Conservation (phyloP, 2,888 invertebrate genomes). For the Crossocerus cetratus region DNA sequence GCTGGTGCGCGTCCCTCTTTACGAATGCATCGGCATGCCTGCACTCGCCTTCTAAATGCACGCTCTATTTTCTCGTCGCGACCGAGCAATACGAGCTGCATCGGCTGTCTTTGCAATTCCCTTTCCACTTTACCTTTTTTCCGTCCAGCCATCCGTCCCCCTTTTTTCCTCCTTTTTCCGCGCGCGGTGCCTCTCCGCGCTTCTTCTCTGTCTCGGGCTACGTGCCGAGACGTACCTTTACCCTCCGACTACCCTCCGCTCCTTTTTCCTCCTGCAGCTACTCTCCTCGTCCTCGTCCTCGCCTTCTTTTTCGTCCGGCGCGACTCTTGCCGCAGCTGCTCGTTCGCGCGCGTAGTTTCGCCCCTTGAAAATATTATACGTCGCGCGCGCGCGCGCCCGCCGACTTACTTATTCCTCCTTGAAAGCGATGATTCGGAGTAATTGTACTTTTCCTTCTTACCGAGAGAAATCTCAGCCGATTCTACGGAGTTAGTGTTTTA, state of each 20-base stretch:
- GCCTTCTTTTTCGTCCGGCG: too few relatives aligned
- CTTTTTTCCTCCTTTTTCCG: not conserved
- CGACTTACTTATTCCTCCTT: too few relatives aligned
- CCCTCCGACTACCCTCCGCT: not conserved
- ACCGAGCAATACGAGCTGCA: conserved; percentile 15
- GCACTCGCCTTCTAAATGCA: conserved; percentile 48
- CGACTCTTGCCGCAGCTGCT: too few relatives aligned
- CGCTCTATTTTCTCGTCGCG: conserved; percentile 47
- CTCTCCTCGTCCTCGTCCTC: too few relatives aligned
- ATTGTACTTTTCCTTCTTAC: too few relatives aligned
- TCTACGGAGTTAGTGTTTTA: too few relatives aligned
- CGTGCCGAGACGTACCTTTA: not conserved
- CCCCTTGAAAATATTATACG: too few relatives aligned
- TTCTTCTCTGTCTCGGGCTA: not conserved
- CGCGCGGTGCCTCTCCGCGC: not conserved
- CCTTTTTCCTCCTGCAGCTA: too few relatives aligned
- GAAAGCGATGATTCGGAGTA: too few relatives aligned
- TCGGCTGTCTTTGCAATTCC: conserved; percentile 24
- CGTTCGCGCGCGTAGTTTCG: too few relatives aligned
- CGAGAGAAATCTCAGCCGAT: too few relatives aligned
- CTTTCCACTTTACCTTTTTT: conserved; percentile 39
- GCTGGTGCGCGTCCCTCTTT: conserved; percentile 36
- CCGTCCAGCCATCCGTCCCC: conserved; percentile 4
- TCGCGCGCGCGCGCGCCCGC: too few relatives aligned
- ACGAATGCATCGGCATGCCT: conserved; percentile 46